Percentiles rank a stretch among this genome's conserved stretches.
These are phyloP conservation scores for Takifugu ocellatus DNA, from an alignment of 2,797 vertebrate genomes.

Conservation along the genomic window DNA sequence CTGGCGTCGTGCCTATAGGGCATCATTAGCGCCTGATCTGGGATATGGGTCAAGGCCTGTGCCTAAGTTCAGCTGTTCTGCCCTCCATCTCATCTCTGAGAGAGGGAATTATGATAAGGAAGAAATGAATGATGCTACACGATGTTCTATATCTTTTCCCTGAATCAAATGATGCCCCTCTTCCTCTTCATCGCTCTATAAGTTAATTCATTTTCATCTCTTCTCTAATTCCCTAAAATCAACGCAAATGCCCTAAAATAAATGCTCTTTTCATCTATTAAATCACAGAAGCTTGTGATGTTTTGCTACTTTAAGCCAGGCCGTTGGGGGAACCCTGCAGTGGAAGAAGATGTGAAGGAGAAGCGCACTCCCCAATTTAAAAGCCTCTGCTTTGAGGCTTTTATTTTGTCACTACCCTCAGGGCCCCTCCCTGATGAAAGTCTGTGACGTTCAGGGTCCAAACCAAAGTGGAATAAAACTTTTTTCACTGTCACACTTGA, in stretches of 20 bases:
- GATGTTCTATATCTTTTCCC: neutral
- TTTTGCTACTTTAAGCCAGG: slow-evolving; percentile 47
- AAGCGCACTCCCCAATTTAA: slow-evolving; percentile 30
- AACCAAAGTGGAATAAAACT: slow-evolving; percentile 36
- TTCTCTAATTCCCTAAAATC: slow-evolving; percentile 9
- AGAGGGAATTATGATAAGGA: no score
- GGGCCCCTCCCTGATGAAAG: slow-evolving; percentile 63
- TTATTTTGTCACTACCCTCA: slow-evolving; percentile 50
- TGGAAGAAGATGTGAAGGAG: slow-evolving; percentile 32
- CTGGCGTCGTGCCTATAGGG: slow-evolving; percentile 71
- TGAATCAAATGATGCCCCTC: neutral
- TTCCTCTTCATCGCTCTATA: neutral
- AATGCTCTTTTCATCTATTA: slow-evolving; percentile 27
- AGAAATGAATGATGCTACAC: no score
- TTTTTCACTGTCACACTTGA: slow-evolving; percentile 19
- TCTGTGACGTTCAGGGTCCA: slow-evolving; percentile 38
- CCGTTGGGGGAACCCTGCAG: slow-evolving; percentile 59
- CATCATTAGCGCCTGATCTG: slow-evolving; percentile 76
- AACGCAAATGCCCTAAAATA: slow-evolving; percentile 11
- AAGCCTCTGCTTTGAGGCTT: slow-evolving; percentile 59
- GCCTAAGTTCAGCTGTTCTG: slow-evolving; percentile 56
- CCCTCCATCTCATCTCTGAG: slow-evolving; percentile 4
- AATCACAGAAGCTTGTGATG: slow-evolving; percentile 44
- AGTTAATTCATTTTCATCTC: slow-evolving; percentile 20
- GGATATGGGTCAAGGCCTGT: slow-evolving; percentile 78